These are phyloP conservation scores for Aethes cnicana DNA, from an alignment of 2,888 invertebrate genomes.

Conservation along the genomic window DNA sequence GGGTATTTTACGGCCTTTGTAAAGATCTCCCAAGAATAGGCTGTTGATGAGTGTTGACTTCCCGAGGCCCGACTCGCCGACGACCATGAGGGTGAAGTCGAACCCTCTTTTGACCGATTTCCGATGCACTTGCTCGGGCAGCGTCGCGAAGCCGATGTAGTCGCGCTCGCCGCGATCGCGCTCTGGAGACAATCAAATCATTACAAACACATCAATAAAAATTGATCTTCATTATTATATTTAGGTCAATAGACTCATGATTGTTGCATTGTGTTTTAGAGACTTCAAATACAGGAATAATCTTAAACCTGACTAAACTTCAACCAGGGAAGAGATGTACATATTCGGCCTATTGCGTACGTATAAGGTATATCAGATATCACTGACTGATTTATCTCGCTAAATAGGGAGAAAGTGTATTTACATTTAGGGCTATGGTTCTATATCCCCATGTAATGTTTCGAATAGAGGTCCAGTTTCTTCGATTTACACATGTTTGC, in stretches of 20 bases:
- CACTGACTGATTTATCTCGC: too few species aligned
- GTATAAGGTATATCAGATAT: too few species aligned
- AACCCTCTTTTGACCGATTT: constrained; percentile 98
- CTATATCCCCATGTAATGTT: too few species aligned
- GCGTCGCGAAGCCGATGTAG: constrained; percentile 96
- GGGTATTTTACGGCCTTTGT: constrained; percentile 90
- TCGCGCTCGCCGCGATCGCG: constrained; percentile 85
- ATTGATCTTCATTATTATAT: constrained; percentile 7
- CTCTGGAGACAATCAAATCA: constrained; percentile 52
- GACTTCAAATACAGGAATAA: too few species aligned
- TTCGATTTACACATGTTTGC: too few species aligned
- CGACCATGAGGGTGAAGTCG: constrained; percentile 98
- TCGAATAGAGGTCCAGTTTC: too few species aligned
- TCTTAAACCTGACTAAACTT: too few species aligned
- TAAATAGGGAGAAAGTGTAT: too few species aligned
- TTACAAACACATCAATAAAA: constrained; percentile 17
- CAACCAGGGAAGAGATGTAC: too few species aligned
- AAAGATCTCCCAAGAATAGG: constrained; percentile 95
- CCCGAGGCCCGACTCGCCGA: constrained; percentile 96
- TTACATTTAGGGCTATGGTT: too few species aligned
- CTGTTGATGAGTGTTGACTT: constrained; percentile 98
- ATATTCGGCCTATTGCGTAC: too few species aligned
- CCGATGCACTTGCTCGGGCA: constrained; percentile 97
- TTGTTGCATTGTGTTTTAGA: background rate
- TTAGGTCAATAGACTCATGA: constrained; percentile 4